A percentile compares a stretch with the other conserved stretches of the same genome.
phyloP scores from a whole-genome alignment of 2,888 invertebrate species.

The Stenichneumon culpator region DNA sequence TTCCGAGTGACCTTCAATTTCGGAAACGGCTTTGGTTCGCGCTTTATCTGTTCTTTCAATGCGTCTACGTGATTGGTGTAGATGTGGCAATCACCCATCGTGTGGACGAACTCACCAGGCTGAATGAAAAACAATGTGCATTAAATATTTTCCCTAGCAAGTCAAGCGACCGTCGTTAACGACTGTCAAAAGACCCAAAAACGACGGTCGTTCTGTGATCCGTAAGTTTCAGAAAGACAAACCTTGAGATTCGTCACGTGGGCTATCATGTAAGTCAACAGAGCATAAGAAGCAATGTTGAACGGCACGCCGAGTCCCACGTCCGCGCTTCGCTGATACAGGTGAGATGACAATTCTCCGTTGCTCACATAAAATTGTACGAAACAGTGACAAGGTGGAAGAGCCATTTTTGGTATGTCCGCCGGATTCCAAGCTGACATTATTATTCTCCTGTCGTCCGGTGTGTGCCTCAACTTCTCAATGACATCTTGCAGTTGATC shows the following conservation, averaged over 20 bases:
- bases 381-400: constrained; percentile 98
- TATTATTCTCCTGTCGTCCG: constrained; percentile 95
- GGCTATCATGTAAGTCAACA: constrained; percentile 98
- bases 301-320: constrained; percentile 99
- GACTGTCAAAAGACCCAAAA: no score
- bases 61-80: constrained; percentile 96
- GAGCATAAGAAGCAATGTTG: constrained; percentile 98
- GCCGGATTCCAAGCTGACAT: constrained; percentile 98
- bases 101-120: constrained; percentile 97
- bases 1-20: constrained; percentile 91
- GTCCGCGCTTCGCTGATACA: constrained; percentile 98
- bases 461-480: constrained; percentile 91
- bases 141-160: no score
- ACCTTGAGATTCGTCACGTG: constrained; percentile 96
- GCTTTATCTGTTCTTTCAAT: constrained; percentile 91
- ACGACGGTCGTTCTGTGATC: no score
- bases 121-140: constrained; percentile 79
- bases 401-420: constrained; percentile 95
- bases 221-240: no score
- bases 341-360: constrained; percentile 94
- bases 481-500: constrained; percentile 95
- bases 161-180: no score
- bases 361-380: constrained; percentile 96
- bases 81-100: constrained; percentile 97
- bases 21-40: constrained; percentile 94